Percentiles rank a stretch among this genome's conserved stretches.
phyloP scores from a whole-genome alignment of 2,113 vertebrate species.

The Oreocharis arfaki region DNA sequence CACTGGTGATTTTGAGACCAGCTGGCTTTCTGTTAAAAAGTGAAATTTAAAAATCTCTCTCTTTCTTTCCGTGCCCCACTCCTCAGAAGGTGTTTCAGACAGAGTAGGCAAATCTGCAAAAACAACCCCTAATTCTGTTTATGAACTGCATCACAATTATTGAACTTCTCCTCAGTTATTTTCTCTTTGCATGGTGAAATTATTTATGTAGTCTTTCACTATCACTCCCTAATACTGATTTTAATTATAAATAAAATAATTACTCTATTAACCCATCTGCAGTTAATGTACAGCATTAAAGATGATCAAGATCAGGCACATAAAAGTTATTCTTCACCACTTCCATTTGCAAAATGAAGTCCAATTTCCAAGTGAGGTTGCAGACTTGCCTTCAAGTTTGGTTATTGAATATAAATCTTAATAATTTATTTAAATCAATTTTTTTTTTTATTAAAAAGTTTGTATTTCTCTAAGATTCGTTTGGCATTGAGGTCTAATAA shows the following conservation, averaged over 20 bases:
- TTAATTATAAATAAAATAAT: constrained; percentile 12
- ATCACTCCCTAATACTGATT: neutral
- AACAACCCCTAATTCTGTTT: neutral
- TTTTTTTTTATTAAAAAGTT: neutral
- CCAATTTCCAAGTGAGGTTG: neutral
- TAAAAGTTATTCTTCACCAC: neutral
- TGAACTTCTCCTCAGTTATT: constrained; percentile 9
- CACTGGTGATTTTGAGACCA: constrained; percentile 41
- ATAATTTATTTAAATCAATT: neutral
- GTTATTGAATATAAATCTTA: neutral
- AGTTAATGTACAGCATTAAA: neutral
- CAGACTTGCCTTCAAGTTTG: neutral
- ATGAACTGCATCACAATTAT: neutral
- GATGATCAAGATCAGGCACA: neutral
- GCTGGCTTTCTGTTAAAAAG: neutral
- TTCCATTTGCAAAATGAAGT: neutral
- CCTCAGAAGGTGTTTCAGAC: constrained; percentile 4
- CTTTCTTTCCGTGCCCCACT: neutral
- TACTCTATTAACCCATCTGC: neutral
- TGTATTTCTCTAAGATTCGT: neutral
- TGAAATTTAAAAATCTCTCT: neutral
- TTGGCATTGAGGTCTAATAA: neutral
- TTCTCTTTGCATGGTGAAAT: neutral
- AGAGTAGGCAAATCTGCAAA: neutral
- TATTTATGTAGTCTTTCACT: constrained; percentile 19